These are phyloP conservation scores for Chondrilla cf. caribensis DNA, from an alignment of 37 sponge, comb jelly and placozoan species.

Conservation along the genomic window DNA sequence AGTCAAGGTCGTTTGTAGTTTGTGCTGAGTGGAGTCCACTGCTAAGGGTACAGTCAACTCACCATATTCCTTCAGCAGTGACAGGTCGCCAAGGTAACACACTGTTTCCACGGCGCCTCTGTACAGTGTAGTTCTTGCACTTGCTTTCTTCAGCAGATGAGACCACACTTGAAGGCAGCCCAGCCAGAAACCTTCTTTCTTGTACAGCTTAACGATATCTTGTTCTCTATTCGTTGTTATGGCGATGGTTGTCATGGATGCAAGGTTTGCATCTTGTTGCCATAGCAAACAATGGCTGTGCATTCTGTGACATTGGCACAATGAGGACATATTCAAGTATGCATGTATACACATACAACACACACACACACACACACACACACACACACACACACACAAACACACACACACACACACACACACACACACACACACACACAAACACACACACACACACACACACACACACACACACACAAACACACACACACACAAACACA, in stretches of 20 bases:
- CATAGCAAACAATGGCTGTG: neutral
- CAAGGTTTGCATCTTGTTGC: neutral
- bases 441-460: neutral
- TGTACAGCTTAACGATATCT: neutral
- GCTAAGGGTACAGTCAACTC: neutral
- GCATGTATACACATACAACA: neutral
- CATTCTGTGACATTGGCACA: too few relatives aligned
- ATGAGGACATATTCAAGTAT: too few relatives aligned
- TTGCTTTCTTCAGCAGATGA: neutral
- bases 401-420: slow-evolving; percentile 1
- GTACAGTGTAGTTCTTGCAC: neutral
- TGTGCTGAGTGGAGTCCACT: too few relatives aligned
- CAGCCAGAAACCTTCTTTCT: neutral
- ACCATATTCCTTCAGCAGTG: slow-evolving; percentile 5
- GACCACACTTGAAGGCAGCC: neutral
- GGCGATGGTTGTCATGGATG: neutral
- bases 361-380: slow-evolving; percentile 1
- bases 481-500: neutral
- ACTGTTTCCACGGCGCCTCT: neutral
- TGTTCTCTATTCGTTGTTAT: neutral
- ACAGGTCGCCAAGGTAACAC: neutral
- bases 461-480: slow-evolving; percentile 3
- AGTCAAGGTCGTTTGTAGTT: too few relatives aligned
- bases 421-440: neutral
- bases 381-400: neutral